Percentiles rank a stretch among this genome's conserved stretches.
phyloP scores from a whole-genome alignment of 2,888 invertebrate species.

The Bedellia somnulentella region DNA sequence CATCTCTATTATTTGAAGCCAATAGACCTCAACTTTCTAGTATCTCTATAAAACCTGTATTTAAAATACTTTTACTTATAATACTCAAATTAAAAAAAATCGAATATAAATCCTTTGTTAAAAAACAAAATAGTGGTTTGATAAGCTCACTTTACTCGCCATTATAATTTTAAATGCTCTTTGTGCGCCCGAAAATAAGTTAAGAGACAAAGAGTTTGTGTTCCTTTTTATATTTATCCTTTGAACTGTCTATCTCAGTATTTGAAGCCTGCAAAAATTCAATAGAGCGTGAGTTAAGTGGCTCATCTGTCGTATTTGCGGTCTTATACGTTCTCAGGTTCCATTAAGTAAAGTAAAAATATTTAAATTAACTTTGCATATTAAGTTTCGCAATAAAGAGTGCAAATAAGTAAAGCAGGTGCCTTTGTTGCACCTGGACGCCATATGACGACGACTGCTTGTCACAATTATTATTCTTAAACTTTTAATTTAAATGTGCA shows the following conservation, averaged over 20 bases:
- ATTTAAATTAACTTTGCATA: constrained; percentile 31
- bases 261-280: constrained; percentile 20
- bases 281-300: constrained; percentile 41
- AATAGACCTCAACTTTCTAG: too few species aligned
- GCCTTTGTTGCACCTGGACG: constrained; percentile 40
- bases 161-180: not conserved
- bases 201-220: not conserved
- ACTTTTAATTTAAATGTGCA: constrained; percentile 11
- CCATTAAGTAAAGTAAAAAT: constrained; percentile 25
- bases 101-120: too few species aligned
- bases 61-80: too few species aligned
- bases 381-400: constrained; percentile 39
- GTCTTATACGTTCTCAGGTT: constrained; percentile 38
- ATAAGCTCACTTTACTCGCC: too few species aligned
- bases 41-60: too few species aligned
- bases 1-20: too few species aligned
- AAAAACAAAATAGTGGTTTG: too few species aligned
- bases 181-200: not conserved
- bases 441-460: constrained; percentile 33
- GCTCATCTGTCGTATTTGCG: constrained; percentile 35
- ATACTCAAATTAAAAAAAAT: too few species aligned
- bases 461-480: constrained; percentile 29
- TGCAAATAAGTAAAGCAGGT: constrained; percentile 39
- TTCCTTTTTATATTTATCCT: not conserved
- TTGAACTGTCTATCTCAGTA: constrained; percentile 4